These are phyloP conservation scores for Leptarthrus brevirostris DNA, from an alignment of 2,888 invertebrate species.

Conservation along the genomic window DNA sequence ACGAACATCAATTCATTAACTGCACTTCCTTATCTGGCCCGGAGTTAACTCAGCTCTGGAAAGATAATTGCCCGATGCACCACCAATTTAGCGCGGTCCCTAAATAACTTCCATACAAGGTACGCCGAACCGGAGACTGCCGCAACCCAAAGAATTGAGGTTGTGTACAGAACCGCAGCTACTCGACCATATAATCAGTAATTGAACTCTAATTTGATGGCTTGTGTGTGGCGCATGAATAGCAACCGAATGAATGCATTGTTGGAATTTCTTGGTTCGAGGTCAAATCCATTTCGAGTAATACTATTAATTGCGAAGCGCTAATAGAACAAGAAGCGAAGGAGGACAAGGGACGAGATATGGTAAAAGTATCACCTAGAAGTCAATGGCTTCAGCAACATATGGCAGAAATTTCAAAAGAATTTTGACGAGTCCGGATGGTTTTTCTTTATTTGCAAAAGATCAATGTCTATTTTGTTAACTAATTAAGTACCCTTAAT, in stretches of 20 bases:
- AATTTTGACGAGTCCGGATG: no score
- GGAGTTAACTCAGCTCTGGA: not conserved
- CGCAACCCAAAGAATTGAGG: not conserved
- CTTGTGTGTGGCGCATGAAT: not conserved
- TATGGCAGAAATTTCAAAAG: no score
- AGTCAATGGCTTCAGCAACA: no score
- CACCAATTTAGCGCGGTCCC: not conserved
- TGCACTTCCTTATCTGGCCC: slow-evolving; percentile 33
- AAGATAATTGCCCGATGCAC: not conserved
- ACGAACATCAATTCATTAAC: slow-evolving; percentile 17
- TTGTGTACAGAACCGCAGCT: not conserved
- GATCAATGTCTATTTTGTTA: no score
- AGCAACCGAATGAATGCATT: not conserved
- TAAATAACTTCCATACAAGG: not conserved
- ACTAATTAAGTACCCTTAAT: no score
- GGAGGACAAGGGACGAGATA: no score
- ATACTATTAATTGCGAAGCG: slow-evolving; percentile 20
- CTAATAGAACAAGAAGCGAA: slow-evolving; percentile 19
- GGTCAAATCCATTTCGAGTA: slow-evolving; percentile 40
- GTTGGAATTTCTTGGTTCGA: slow-evolving; percentile 10
- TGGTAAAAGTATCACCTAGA: no score
- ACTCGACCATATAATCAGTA: slow-evolving; percentile 41
- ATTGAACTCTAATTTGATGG: slow-evolving; percentile 39
- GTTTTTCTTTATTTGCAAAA: no score
- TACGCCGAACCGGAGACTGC: not conserved